Evolutionary conservation across 1,140 invertebrate genomes (phyloP).

Genomic region (Portunus trituberculatus): DNA sequence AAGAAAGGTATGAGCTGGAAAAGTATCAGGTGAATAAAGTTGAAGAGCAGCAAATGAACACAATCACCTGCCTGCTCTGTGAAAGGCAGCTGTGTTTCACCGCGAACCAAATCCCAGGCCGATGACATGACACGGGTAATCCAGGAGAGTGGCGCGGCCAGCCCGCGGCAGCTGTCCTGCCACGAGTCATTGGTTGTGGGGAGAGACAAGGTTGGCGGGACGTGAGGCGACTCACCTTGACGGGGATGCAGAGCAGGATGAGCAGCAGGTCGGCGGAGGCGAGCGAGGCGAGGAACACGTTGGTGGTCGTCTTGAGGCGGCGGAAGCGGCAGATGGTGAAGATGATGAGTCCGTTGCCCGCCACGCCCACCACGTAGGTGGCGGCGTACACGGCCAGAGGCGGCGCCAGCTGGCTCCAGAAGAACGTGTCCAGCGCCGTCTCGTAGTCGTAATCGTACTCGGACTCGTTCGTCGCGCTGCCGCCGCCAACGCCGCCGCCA

Average conservation of each 20-base stretch:
- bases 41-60: no score
- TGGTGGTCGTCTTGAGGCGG: conserved; percentile 64
- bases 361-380: conserved; percentile 57
- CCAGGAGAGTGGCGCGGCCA: no score
- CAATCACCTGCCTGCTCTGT: no score
- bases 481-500: background rate
- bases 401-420: conserved; percentile 56
- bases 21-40: no score
- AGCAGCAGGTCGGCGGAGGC: conserved; percentile 59
- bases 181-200: no score
- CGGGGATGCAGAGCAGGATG: conserved; percentile 60
- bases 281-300: conserved; percentile 62
- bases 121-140: no score
- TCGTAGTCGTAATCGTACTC: conserved; percentile 65
- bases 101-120: no score
- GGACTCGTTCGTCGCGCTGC: conserved; percentile 3
- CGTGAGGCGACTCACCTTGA: conserved; percentile 41
- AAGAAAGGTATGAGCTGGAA: no score
- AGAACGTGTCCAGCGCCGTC: conserved; percentile 55
- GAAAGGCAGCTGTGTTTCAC: no score
- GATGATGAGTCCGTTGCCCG: conserved; percentile 60
- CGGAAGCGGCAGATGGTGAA: conserved; percentile 61
- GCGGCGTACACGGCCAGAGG: conserved; percentile 48
- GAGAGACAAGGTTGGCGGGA: no score
- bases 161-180: no score